A percentile compares a stretch with the other conserved stretches of the same genome.
phyloP scores from a whole-genome alignment of 2,797 vertebrate species.

The Labroides dimidiatus region DNA sequence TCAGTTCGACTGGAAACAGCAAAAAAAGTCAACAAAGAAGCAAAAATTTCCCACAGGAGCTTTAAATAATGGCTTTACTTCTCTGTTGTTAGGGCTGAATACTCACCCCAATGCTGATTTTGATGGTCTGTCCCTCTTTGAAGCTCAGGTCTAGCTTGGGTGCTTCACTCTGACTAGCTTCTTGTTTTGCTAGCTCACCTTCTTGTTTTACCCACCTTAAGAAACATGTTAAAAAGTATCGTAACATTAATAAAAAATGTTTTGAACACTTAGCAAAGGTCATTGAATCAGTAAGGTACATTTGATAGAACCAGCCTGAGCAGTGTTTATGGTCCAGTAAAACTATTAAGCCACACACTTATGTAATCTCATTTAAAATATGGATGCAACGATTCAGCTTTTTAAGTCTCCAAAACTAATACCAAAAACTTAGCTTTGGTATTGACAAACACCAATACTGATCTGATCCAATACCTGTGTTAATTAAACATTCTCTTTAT shows the following conservation, averaged over 20 bases:
- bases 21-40: no score
- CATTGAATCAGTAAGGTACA: background rate
- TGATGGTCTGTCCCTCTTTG: slow-evolving; percentile 98
- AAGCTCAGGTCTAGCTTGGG: slow-evolving; percentile 96
- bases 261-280: background rate
- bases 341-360: background rate
- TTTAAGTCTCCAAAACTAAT: no score
- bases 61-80: background rate
- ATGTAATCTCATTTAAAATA: background rate
- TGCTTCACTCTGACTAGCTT: slow-evolving; percentile 82
- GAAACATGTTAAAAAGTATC: slow-evolving; percentile 8
- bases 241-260: background rate
- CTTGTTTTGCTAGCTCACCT: slow-evolving; percentile 89
- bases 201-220: slow-evolving; percentile 97
- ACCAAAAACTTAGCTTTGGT: no score
- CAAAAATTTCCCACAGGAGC: no score
- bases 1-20: no score
- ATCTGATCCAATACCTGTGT: no score
- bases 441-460: no score
- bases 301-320: background rate
- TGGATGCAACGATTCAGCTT: no score
- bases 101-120: slow-evolving; percentile 95
- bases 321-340: background rate
- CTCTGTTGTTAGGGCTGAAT: background rate
- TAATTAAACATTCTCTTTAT: no score